Evolutionary conservation across 2,888 invertebrate species (phyloP), one percentile per base, ranked within the genome.

Genomic region (Incurvaria masculella): DNA sequence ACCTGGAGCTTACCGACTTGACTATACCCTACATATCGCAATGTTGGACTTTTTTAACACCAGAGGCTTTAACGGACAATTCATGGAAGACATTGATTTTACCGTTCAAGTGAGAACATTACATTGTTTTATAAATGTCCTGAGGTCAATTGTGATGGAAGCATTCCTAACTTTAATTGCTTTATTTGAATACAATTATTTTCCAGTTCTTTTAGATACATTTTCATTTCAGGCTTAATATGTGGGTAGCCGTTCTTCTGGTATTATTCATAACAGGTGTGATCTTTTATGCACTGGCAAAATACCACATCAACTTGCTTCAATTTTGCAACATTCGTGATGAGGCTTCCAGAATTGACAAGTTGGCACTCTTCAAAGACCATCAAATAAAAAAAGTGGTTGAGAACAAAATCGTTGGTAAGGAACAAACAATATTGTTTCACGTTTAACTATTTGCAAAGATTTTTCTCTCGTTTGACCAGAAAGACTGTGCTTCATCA

Each of bases 71-170:
- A 17, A 84, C 83, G 2, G 90, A 92, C 61, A 91, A 90, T 58
- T 89, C 91, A 1, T 92, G 92, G 92, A 88, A 87, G 64, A 88
- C 91, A 1, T 72, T 93, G 6, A 86, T 91, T 58, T 69, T 89
- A 55, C 92, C 92, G 1, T 91, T 92, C 60, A 86, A 82, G 90
- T 88, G 72, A 67, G 70, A 14, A 11, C 6, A 8, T 14, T 41
- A 16, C 41, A 8, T 11, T 45, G 33, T 33, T 18, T 8, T 8
- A 16, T n/a, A n/a, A n/a, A n/a, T n/a, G n/a, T n/a, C n/a, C n/a
- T n/a, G n/a, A n/a, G n/a, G n/a, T n/a, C n/a, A n/a, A n/a, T n/a
- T n/a, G n/a, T n/a, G n/a, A n/a, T n/a, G n/a, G n/a, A n/a, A n/a
- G n/a, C n/a, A n/a, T 23, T 23, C 10, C 10, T 23, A 23, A 23